phyloP scores from a whole-genome alignment of 2,797 vertebrate species.

The Arnoldichthys spilopterus region DNA sequence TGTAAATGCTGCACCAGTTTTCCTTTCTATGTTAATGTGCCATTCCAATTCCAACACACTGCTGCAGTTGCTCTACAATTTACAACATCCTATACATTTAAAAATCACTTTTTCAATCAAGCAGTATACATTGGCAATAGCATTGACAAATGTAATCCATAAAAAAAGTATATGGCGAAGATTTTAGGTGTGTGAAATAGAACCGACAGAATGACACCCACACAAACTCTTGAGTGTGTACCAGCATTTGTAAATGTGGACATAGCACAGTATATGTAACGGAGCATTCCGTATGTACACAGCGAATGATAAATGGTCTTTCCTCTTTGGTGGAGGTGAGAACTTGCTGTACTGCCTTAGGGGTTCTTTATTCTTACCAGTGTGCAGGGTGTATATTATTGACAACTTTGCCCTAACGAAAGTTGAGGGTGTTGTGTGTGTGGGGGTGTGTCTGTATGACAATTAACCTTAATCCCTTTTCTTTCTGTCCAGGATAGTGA shows the following conservation, averaged over 20 bases:
- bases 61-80: too few species aligned
- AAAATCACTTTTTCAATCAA: too few species aligned
- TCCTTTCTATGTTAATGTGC: too few species aligned
- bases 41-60: too few species aligned
- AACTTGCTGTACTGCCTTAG: neutral
- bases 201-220: neutral
- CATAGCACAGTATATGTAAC: neutral
- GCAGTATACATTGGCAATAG: too few species aligned
- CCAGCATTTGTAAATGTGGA: neutral
- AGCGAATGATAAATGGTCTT: neutral
- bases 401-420: neutral
- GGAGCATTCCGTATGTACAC: neutral
- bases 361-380: neutral
- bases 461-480: constrained; percentile 42
- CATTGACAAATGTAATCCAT: neutral
- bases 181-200: neutral
- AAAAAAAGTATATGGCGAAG: neutral
- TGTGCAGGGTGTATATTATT: neutral
- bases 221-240: neutral
- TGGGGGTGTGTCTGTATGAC: neutral
- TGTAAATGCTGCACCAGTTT: too few species aligned
- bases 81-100: too few species aligned
- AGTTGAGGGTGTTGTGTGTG: constrained; percentile 1
- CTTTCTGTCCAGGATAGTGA: constrained; percentile 74
- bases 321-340: constrained; percentile 8